These are phyloP conservation scores for Aurelia coerulea DNA, from an alignment of 30 jellyfish, hydroid and myxozoan species.

Conservation along the genomic window DNA sequence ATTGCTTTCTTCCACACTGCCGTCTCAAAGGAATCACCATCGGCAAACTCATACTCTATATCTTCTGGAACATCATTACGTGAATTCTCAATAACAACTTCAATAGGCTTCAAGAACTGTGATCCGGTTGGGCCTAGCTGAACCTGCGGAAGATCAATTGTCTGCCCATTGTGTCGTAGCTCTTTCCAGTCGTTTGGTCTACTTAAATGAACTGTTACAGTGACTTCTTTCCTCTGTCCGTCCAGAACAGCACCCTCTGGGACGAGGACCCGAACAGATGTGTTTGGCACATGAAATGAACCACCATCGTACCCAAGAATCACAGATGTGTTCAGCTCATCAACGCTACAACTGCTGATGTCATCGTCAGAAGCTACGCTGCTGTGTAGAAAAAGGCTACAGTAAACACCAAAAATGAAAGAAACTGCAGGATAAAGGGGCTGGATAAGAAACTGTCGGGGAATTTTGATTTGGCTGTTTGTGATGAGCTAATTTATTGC, in stretches of 20 bases:
- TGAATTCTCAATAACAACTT: not conserved
- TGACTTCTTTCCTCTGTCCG: conserved; percentile 11
- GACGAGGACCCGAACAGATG: conserved; percentile 3
- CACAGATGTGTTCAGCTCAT: not conserved
- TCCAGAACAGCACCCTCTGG: conserved; percentile 13
- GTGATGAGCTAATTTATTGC: too few relatives aligned
- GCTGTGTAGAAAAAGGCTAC: too few relatives aligned
- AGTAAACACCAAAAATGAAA: too few relatives aligned
- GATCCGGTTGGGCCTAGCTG: conserved; percentile 23
- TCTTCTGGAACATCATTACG: not conserved
- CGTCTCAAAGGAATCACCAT: not conserved
- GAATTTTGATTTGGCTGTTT: too few relatives aligned
- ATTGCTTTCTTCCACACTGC: conserved; percentile 26
- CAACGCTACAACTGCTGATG: too few relatives aligned
- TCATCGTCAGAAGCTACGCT: too few relatives aligned
- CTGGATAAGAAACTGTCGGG: too few relatives aligned
- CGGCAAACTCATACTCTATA: conserved; percentile 17
- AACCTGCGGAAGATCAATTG: conserved; percentile 11
- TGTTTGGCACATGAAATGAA: not conserved
- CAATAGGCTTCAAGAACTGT: conserved; percentile 15
- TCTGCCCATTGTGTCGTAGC: not conserved
- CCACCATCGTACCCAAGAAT: conserved; percentile 14
- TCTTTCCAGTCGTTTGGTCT: conserved; percentile 14
- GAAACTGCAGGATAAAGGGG: too few relatives aligned
- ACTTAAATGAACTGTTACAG: not conserved